Base-by-base conservation (phyloP, 2,888 invertebrate species). In the Leptopilina myrica region DNA sequence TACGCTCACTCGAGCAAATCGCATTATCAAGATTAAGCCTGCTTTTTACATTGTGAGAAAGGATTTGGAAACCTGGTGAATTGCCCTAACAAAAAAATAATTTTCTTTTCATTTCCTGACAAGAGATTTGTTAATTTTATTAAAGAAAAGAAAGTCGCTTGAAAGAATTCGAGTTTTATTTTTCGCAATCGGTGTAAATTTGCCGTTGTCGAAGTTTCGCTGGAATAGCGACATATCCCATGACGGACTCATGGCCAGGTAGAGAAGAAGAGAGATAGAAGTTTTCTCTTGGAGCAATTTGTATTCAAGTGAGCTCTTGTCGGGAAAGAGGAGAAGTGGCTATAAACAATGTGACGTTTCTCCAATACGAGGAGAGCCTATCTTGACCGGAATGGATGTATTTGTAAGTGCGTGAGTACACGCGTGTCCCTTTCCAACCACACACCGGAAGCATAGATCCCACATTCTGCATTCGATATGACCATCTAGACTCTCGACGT, bases 261-360 rank as follows among this genome's bases (percentile, higher is more conserved):
- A 82, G 83, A 79, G 80, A 82, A 78, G 67, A 77, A 76, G 73
- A 82, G 82, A 80, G 79, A 82, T 78, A 80, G 79, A 81, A 81
- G 80, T 80, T 82, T 79, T 81, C 79, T 84, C 85, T 81, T 83
- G 79, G 81, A 81, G 85, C 87, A 88, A 91, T 91, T 91, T 91
- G 91, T 91, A 91, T 91, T 89, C 91, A 87, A 86, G 82, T 85
- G 86, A 84, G 81, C 85, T 84, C 84, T 86, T 87, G 90, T 86
- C 89, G 89, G 86, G 87, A 88, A 89, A 89, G 87, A 89, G 88
- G 89, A 90, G 90, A 90, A 89, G 90, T 87, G 89, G 89, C 89
- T 90, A 91, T 91, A 91, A 91, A 91, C 91, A 91, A 91, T 89
- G 90, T 88, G 90, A 88, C 88, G 89, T 85, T 88, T 86, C 87